These are phyloP conservation scores for Meles meles DNA, from an alignment of 2,113 vertebrate species.

Conservation along the genomic window DNA sequence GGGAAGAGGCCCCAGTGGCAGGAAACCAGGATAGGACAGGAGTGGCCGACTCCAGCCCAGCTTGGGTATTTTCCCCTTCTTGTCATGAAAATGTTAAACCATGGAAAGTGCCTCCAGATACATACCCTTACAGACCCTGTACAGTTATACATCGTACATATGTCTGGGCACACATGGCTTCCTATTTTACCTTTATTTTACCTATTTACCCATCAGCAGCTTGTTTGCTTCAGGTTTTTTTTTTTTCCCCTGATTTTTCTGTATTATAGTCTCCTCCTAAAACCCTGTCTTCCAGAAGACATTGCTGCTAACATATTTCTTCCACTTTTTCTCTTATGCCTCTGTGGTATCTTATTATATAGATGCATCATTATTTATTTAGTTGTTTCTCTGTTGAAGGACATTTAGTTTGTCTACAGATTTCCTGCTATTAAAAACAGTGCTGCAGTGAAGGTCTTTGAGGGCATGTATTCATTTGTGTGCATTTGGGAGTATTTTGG, in stretches of 20 bases:
- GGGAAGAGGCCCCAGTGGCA: neutral
- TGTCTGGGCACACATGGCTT: neutral
- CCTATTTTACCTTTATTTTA: neutral
- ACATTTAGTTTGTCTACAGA: neutral
- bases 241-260: neutral
- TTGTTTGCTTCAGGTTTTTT: neutral
- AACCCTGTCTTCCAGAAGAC: neutral
- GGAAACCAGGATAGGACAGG: neutral
- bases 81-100: neutral
- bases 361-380: neutral
- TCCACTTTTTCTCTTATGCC: neutral
- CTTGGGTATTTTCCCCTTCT: neutral
- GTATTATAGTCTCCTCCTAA: neutral
- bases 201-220: neutral
- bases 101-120: neutral
- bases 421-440: neutral
- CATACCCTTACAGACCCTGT: neutral
- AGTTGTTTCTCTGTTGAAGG: neutral
- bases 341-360: neutral
- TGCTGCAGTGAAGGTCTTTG: neutral
- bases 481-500: neutral
- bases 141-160: fast-evolving
- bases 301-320: neutral
- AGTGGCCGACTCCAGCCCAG: too few species aligned
- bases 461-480: neutral